Percentiles rank a stretch among this genome's conserved stretches.
Conservation (phyloP, 2,888 invertebrate genomes). For the Eupithecia tripunctaria region DNA sequence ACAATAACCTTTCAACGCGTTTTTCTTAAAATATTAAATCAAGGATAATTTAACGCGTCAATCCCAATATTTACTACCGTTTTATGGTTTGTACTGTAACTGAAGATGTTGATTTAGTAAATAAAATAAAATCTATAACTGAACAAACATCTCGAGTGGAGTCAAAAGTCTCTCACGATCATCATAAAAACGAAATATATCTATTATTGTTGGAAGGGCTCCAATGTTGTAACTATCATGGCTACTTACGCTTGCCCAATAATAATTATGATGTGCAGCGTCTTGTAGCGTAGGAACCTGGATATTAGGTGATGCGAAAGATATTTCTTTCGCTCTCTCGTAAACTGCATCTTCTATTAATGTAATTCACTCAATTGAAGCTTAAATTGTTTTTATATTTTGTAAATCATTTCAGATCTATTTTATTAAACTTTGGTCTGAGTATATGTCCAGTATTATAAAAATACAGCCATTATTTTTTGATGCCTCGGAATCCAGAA, state of each 20-base stretch:
- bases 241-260: conserved; percentile 49
- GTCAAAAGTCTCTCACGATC: conserved; percentile 58
- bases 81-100: conserved; percentile 65
- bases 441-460: background rate
- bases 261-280: conserved; percentile 41
- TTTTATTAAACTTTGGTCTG: background rate
- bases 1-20: conserved; percentile 46
- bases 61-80: conserved; percentile 65
- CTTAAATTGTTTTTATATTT: background rate
- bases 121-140: conserved; percentile 64
- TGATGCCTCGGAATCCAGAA: background rate
- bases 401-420: background rate
- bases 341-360: background rate
- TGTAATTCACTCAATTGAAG: background rate
- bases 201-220: conserved; percentile 71
- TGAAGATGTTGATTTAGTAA: conserved; percentile 75
- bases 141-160: conserved; percentile 48
- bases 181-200: conserved; percentile 60
- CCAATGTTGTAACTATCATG: conserved; percentile 62
- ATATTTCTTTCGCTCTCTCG: background rate
- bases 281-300: background rate
- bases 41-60: conserved; percentile 61
- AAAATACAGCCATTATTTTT: background rate
- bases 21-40: conserved; percentile 50
- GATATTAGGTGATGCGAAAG: background rate